phyloP scores from a whole-genome alignment of 2,888 invertebrate genomes.

The Xestia rhomboidea region DNA sequence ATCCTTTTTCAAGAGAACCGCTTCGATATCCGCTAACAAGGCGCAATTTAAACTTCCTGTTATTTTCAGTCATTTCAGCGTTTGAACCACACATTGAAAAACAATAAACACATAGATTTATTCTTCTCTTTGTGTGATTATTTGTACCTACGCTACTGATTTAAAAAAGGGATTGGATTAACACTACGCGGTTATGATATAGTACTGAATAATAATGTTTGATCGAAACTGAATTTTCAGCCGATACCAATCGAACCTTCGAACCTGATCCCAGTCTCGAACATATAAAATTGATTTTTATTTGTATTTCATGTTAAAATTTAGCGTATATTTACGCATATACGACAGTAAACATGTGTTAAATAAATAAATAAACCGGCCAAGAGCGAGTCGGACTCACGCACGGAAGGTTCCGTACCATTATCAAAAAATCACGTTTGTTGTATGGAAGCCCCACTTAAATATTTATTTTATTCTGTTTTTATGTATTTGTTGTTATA shows the following conservation, averaged over 20 bases:
- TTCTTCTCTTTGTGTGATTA: neutral
- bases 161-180: neutral
- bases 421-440: too few species aligned
- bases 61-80: neutral
- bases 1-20: slow-evolving; percentile 8
- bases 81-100: neutral
- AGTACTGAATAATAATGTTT: neutral
- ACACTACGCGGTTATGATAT: neutral
- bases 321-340: neutral
- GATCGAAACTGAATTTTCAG: neutral
- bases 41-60: slow-evolving; percentile 10
- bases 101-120: neutral
- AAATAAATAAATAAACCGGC: too few species aligned
- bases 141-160: neutral
- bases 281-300: too few species aligned
- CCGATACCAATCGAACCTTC: too few species aligned
- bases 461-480: too few species aligned
- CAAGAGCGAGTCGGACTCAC: too few species aligned
- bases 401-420: too few species aligned
- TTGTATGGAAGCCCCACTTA: too few species aligned
- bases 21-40: neutral
- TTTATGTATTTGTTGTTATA: too few species aligned
- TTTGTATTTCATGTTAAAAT: neutral
- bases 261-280: too few species aligned
- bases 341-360: neutral